Evolutionary conservation across 2,113 vertebrate genomes (phyloP).

Genomic region (Heliornis fulica): DNA sequence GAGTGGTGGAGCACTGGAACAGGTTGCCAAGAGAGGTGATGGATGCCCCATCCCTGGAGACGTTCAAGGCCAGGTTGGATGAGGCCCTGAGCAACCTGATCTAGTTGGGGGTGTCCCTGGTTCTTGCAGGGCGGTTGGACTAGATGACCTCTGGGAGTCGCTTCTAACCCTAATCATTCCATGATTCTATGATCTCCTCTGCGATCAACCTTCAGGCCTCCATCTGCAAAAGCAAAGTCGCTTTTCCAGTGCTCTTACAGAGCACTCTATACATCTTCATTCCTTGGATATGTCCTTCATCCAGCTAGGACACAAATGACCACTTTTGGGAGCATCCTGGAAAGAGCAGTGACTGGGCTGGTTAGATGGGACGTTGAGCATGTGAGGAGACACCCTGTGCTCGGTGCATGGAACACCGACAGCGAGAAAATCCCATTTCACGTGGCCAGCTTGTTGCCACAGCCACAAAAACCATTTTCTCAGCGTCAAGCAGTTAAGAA

Average conservation of each 20-base stretch:
- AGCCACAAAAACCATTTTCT: not conserved
- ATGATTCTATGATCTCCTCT: too few relatives aligned
- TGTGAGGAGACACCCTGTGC: not conserved
- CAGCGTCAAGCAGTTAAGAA: not conserved
- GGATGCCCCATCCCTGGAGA: too few relatives aligned
- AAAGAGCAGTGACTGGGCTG: not conserved
- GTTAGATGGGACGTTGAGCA: fast-evolving
- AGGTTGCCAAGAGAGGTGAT: too few relatives aligned
- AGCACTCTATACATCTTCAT: fast-evolving
- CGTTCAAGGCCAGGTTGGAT: too few relatives aligned
- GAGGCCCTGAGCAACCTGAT: too few relatives aligned
- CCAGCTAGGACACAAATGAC: not conserved
- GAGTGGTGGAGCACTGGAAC: too few relatives aligned
- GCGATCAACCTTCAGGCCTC: not conserved
- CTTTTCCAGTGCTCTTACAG: not conserved
- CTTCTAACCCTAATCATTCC: too few relatives aligned
- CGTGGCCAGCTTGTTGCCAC: not conserved
- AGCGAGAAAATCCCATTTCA: not conserved
- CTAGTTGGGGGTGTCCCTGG: too few relatives aligned
- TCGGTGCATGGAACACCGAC: not conserved
- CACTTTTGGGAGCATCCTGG: not conserved
- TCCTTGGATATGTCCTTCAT: not conserved
- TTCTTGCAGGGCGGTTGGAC: too few relatives aligned
- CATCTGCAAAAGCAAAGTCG: not conserved
- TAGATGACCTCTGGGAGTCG: too few relatives aligned